These are phyloP conservation scores for Glareola pratincola DNA, from an alignment of 2,113 vertebrate species.

Conservation along the genomic window DNA sequence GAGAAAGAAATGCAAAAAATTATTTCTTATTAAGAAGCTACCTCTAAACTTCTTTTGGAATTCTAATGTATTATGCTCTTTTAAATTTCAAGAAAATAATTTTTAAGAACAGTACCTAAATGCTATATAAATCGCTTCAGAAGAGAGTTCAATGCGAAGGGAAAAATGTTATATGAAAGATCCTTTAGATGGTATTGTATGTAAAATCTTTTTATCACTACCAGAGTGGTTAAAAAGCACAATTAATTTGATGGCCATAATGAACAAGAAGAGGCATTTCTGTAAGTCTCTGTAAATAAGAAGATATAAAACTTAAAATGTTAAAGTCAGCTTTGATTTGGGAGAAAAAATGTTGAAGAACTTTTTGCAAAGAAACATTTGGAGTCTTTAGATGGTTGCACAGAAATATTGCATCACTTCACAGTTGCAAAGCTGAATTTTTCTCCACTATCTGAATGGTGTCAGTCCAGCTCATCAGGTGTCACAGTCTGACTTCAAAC, in stretches of 20 bases:
- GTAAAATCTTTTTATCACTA: background rate
- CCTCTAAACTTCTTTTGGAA: background rate
- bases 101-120: background rate
- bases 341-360: background rate
- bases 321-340: background rate
- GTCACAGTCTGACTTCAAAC: background rate
- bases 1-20: background rate
- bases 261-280: background rate
- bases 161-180: background rate
- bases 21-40: background rate
- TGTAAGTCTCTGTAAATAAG: background rate
- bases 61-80: background rate
- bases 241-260: background rate
- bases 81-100: background rate
- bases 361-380: background rate
- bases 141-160: accelerated
- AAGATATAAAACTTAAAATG: background rate
- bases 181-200: background rate
- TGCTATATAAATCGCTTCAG: background rate
- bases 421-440: background rate
- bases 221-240: background rate
- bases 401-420: background rate
- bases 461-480: background rate
- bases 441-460: background rate
- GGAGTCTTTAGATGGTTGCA: background rate